These are phyloP conservation scores for Tachyglossus aculeatus DNA, from an alignment of 2,797 vertebrate genomes.

Conservation along the genomic window DNA sequence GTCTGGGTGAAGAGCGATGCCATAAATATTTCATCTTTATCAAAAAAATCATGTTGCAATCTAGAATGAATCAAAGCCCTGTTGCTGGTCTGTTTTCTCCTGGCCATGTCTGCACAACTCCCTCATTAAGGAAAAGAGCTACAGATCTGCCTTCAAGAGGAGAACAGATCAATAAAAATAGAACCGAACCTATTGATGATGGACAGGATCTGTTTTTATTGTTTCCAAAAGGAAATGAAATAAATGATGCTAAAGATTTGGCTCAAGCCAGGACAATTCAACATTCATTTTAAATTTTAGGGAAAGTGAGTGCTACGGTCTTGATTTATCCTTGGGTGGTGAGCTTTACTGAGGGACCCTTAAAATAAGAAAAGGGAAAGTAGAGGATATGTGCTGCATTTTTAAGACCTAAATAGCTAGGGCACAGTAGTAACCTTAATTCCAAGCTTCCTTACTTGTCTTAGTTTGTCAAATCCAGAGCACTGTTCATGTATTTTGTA, in stretches of 20 bases:
- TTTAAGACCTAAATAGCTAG: constrained; percentile 47
- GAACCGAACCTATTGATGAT: neutral
- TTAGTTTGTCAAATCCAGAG: constrained; percentile 45
- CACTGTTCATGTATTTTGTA: constrained; percentile 50
- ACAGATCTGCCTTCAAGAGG: too few relatives aligned
- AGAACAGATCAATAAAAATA: neutral
- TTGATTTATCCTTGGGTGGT: neutral
- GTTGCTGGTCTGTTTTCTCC: too few relatives aligned
- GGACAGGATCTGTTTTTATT: neutral
- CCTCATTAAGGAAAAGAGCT: too few relatives aligned
- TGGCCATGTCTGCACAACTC: too few relatives aligned
- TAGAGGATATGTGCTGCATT: constrained; percentile 46
- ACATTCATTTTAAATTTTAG: neutral
- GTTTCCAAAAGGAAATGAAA: neutral
- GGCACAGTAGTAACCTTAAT: constrained; percentile 49
- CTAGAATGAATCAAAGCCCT: too few relatives aligned
- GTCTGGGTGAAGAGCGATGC: neutral
- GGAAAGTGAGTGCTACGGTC: neutral
- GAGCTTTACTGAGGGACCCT: neutral
- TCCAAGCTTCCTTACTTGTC: constrained; percentile 40
- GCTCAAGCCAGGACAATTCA: neutral
- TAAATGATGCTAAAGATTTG: fast-evolving
- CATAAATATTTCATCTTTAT: too few relatives aligned
- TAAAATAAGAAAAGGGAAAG: constrained; percentile 45
- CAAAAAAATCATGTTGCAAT: too few relatives aligned